phyloP scores from a whole-genome alignment of 1,140 invertebrate genomes.

The Melipona quadrifasciata region DNA sequence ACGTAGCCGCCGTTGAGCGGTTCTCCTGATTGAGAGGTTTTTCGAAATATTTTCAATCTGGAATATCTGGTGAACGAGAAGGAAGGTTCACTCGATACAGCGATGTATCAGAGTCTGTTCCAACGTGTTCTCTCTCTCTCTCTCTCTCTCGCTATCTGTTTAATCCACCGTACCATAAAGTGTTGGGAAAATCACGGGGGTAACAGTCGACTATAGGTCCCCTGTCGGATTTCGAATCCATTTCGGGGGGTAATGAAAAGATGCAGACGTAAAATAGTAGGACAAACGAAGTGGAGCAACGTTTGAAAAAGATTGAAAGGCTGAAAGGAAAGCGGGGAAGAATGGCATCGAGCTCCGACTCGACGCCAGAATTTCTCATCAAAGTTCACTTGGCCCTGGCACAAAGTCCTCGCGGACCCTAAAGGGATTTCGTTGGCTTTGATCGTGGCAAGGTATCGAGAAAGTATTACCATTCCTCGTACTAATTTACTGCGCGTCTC shows the following conservation, averaged over 20 bases:
- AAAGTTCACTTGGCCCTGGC: conserved; percentile 28
- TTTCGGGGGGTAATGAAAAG: neutral
- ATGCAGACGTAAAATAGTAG: neutral
- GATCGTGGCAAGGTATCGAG: conserved; percentile 20
- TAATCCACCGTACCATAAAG: neutral
- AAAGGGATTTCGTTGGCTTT: conserved; percentile 42
- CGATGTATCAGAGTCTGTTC: too few relatives aligned
- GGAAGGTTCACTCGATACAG: too few relatives aligned
- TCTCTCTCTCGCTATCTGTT: neutral
- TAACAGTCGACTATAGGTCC: neutral
- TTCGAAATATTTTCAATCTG: too few relatives aligned
- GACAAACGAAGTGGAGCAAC: neutral
- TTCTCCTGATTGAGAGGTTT: too few relatives aligned
- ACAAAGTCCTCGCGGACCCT: conserved; percentile 1
- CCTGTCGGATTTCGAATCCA: neutral
- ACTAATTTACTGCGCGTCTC: conserved; percentile 32
- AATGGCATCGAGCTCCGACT: neutral
- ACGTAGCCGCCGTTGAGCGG: too few relatives aligned
- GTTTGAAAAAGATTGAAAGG: neutral
- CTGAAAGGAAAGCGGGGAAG: neutral
- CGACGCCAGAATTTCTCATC: conserved; percentile 25
- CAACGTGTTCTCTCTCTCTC: too few relatives aligned
- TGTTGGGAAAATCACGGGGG: neutral
- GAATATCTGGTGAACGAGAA: too few relatives aligned
- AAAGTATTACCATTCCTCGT: conserved; percentile 5